Conservation (phyloP, 2,888 invertebrate species). For the Drosophila colorata region DNA sequence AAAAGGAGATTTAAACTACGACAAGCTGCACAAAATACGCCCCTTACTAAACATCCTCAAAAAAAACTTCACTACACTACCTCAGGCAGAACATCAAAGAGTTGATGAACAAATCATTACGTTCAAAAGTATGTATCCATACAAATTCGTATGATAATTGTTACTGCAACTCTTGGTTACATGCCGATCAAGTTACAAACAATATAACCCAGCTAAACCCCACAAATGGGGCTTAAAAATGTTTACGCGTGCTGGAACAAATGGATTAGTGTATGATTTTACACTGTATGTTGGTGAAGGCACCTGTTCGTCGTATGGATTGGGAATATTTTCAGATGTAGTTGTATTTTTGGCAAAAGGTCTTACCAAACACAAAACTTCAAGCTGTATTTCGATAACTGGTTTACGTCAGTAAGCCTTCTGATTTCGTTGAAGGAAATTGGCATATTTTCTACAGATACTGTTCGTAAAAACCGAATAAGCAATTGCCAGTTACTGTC, state of each 20-base stretch:
- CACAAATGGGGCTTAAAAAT: constrained; percentile 42
- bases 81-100: constrained; percentile 47
- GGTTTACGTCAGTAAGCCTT: constrained; percentile 46
- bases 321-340: constrained; percentile 38
- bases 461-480: too few species aligned
- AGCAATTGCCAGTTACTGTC: too few species aligned
- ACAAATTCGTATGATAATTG: background rate
- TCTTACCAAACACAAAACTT: constrained; percentile 34
- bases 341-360: constrained; percentile 26
- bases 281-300: constrained; percentile 39
- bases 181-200: constrained; percentile 31
- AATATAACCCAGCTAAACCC: constrained; percentile 41
- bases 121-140: constrained; percentile 20
- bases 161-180: background rate
- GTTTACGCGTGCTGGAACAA: constrained; percentile 38
- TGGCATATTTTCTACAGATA: too few species aligned
- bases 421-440: constrained; percentile 41
- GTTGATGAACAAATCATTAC: constrained; percentile 50
- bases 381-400: constrained; percentile 46
- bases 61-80: constrained; percentile 33
- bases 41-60: constrained; percentile 15
- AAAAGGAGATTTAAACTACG: constrained; percentile 1
- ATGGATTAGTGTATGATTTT: constrained; percentile 3
- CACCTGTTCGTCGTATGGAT: constrained; percentile 32
- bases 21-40: constrained; percentile 3